A percentile compares a stretch with the other conserved stretches of the same genome.
Evolutionary conservation across 2,797 vertebrate species (phyloP).

Genomic region (Aulostomus chinensis): DNA sequence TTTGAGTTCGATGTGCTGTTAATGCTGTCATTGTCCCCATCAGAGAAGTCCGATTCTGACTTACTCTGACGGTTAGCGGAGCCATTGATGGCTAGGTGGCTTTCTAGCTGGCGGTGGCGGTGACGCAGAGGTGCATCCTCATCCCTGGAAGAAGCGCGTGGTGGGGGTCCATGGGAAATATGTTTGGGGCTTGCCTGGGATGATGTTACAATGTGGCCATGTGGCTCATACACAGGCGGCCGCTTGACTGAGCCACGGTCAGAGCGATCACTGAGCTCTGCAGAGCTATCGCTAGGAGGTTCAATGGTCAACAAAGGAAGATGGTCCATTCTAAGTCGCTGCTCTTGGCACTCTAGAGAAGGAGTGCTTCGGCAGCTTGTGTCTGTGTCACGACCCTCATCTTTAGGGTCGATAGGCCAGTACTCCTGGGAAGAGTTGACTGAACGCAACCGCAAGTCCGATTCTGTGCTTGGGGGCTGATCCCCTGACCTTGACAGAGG

Average conservation of each 20-base stretch:
- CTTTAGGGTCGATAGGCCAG: constrained; percentile 91
- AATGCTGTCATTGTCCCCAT: constrained; percentile 97
- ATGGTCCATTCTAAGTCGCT: constrained; percentile 87
- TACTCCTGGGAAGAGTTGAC: constrained; percentile 87
- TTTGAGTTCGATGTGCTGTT: constrained; percentile 99
- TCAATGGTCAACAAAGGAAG: constrained; percentile 91
- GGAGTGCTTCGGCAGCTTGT: constrained; percentile 93
- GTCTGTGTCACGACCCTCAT: constrained; percentile 90
- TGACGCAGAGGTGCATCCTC: constrained; percentile 88
- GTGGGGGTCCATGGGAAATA: constrained; percentile 84
- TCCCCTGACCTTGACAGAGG: constrained; percentile 84
- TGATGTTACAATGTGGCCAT: constrained; percentile 76
- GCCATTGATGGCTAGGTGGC: constrained; percentile 93
- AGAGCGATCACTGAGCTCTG: constrained; percentile 90
- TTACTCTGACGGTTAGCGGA: constrained; percentile 93
- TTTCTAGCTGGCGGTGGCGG: constrained; percentile 87
- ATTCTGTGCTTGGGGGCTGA: constrained; percentile 86
- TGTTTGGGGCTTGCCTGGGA: constrained; percentile 90
- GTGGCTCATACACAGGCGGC: constrained; percentile 82
- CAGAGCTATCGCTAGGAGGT: constrained; percentile 92
- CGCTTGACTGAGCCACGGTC: constrained; percentile 87
- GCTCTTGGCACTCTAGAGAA: constrained; percentile 88
- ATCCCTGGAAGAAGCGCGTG: constrained; percentile 82
- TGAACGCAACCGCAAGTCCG: constrained; percentile 84
- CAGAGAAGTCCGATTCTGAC: constrained; percentile 96